A percentile compares a stretch with the other conserved stretches of the same genome.
phyloP scores from a whole-genome alignment of 2,888 invertebrate species.

The Nudaria mundana region DNA sequence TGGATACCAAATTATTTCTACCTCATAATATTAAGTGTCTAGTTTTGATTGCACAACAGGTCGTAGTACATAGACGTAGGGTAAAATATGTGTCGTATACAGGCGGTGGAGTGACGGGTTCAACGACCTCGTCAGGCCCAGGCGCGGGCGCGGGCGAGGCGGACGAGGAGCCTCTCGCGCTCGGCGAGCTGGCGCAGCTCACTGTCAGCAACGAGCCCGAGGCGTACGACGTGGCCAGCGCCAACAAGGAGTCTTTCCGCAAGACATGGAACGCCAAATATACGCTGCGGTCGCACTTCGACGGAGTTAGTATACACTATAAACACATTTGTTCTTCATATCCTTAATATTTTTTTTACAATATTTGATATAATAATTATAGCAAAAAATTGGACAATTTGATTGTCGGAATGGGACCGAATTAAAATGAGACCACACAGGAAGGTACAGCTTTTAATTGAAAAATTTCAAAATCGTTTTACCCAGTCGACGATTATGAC shows the following conservation, averaged over 20 bases:
- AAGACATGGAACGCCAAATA: constrained; percentile 99
- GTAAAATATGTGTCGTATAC: no score
- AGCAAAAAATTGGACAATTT: no score
- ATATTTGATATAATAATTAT: no score
- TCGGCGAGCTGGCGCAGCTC: constrained; percentile 97
- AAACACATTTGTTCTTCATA: no score
- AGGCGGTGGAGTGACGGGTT: constrained; percentile 17
- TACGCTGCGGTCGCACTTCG: constrained; percentile 96
- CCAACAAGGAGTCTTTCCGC: constrained; percentile 92
- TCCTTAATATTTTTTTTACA: no score
- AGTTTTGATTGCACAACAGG: not conserved
- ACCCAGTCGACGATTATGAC: no score
- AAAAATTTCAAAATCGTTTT: no score
- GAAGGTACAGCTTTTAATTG: no score
- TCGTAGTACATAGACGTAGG: no score
- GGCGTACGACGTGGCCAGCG: constrained; percentile 89
- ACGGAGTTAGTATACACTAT: constrained; percentile 83
- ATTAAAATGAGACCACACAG: no score
- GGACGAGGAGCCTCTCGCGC: constrained; percentile 88
- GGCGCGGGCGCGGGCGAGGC: constrained; percentile 83
- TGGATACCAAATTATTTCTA: no score
- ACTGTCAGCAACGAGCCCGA: constrained; percentile 99
- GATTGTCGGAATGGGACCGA: no score
- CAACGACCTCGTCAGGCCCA: constrained; percentile 12
- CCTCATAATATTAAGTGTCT: not conserved